Conservation (phyloP, 2,797 vertebrate genomes). For the Dendrocincla fuliginosa region DNA sequence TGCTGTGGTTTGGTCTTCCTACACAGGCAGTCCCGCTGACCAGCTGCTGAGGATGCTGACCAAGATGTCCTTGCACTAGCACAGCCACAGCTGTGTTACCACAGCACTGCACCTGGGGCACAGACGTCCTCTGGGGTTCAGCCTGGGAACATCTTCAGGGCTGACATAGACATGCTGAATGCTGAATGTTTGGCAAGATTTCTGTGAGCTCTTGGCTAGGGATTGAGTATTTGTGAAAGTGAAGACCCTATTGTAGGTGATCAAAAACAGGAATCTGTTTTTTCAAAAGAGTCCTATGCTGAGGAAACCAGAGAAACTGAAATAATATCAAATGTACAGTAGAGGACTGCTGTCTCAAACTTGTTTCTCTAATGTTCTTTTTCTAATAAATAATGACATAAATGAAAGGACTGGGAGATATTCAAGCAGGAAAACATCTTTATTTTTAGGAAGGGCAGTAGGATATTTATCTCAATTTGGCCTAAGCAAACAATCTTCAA, state of each 20-base stretch:
- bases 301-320: not conserved
- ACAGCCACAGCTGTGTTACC: not conserved
- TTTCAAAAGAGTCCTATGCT: not conserved
- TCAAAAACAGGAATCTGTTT: not conserved
- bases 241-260: not conserved
- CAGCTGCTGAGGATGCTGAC: not conserved
- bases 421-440: slow-evolving; percentile 2
- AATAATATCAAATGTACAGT: not conserved
- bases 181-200: not conserved
- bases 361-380: not conserved
- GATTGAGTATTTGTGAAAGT: not conserved
- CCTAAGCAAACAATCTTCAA: slow-evolving; percentile 43
- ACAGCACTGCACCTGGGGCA: not conserved
- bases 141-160: not conserved
- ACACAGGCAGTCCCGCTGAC: rapidly evolving
- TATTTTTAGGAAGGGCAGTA: slow-evolving; percentile 51
- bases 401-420: slow-evolving; percentile 7
- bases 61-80: not conserved
- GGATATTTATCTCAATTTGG: slow-evolving; percentile 23
- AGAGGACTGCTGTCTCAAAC: not conserved
- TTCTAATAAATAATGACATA: slow-evolving; percentile 15
- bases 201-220: not conserved
- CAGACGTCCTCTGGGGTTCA: not conserved
- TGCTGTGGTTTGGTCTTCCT: not conserved
- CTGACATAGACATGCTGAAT: not conserved